Percentiles rank a stretch among this genome's conserved stretches.
Conservation (phyloP, 1,140 invertebrate genomes). For the Heliconius himera region DNA sequence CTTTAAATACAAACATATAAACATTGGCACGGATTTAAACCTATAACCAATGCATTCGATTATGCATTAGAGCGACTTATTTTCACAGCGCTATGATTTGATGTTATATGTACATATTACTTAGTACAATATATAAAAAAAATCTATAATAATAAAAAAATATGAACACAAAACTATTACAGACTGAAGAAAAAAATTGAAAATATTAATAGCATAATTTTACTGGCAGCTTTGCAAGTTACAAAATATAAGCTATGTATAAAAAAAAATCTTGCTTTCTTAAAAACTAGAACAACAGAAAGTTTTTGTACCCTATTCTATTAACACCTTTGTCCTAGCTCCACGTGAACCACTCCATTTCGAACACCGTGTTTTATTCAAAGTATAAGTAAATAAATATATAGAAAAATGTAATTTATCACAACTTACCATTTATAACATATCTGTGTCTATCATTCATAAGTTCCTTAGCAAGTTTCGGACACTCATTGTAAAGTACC, state of each 20-base stretch:
- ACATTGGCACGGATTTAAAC: neutral
- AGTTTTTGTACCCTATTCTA: neutral
- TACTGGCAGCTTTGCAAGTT: neutral
- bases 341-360: neutral
- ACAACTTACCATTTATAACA: slow-evolving; percentile 69
- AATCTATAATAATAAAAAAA: too few species aligned
- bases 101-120: neutral
- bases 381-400: neutral
- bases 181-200: neutral
- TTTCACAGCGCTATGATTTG: too few species aligned
- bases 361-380: neutral
- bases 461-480: slow-evolving; percentile 75
- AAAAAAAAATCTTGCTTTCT: neutral
- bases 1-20: neutral
- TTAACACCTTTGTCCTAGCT: neutral
- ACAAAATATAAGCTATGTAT: neutral
- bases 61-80: neutral
- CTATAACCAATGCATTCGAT: neutral
- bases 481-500: slow-evolving; percentile 76
- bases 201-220: neutral
- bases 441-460: slow-evolving; percentile 73
- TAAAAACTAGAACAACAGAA: neutral
- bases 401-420: neutral
- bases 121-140: too few species aligned
- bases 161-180: neutral